Percentiles rank a stretch among this genome's conserved stretches.
These are phyloP conservation scores for Anisognathus igniventris DNA, from an alignment of 2,797 vertebrate species.

Conservation along the genomic window DNA sequence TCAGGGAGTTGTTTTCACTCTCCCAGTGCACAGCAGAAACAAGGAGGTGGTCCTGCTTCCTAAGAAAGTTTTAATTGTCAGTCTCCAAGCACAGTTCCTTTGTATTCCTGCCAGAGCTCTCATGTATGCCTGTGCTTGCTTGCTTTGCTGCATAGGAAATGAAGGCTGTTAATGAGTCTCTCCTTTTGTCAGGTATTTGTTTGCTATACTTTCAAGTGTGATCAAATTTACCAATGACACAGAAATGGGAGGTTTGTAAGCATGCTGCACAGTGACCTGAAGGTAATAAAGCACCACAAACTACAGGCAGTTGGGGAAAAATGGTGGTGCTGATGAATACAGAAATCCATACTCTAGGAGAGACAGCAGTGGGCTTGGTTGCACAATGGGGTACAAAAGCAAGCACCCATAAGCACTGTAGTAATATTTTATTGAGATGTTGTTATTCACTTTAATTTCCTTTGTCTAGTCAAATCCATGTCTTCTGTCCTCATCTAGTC, in stretches of 20 bases:
- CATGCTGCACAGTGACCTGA: slow-evolving; percentile 9
- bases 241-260: neutral
- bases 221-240: slow-evolving; percentile 46
- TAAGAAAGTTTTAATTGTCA: slow-evolving; percentile 65
- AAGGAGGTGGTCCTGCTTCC: slow-evolving; percentile 15
- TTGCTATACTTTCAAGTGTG: slow-evolving; percentile 40
- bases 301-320: neutral
- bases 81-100: slow-evolving; percentile 42
- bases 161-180: slow-evolving; percentile 49
- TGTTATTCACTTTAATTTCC: neutral
- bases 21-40: slow-evolving; percentile 19
- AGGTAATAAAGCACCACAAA: neutral
- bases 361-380: neutral
- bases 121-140: slow-evolving; percentile 13
- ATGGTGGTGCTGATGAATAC: neutral
- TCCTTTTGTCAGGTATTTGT: slow-evolving; percentile 57
- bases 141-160: slow-evolving; percentile 56
- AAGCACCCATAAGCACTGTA: neutral
- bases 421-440: neutral
- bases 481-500: neutral
- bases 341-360: neutral
- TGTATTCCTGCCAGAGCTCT: slow-evolving; percentile 54
- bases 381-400: neutral
- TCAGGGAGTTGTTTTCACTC: slow-evolving; percentile 33
- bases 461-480: neutral